Percentiles rank a stretch among this genome's conserved stretches.
Conservation (phyloP, 2,797 vertebrate species). For the Thripadectes ignobilis region DNA sequence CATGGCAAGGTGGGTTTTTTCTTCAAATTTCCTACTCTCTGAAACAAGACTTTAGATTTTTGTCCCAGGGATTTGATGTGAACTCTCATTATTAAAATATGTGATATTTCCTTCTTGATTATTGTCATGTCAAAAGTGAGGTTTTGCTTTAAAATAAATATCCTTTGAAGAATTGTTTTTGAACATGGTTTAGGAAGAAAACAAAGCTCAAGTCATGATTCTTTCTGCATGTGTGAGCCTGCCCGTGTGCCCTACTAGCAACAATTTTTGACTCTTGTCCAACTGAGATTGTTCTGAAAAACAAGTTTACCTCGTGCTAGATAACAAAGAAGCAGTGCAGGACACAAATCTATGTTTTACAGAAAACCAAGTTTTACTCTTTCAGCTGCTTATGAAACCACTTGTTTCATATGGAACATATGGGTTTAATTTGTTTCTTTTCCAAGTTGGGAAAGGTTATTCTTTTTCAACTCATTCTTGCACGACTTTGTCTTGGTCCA, state of each 20-base stretch:
- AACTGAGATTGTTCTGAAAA: background rate
- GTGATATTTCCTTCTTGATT: background rate
- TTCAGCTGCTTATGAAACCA: background rate
- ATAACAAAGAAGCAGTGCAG: background rate
- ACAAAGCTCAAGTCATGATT: background rate
- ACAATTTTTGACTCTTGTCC: background rate
- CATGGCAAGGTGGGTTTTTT: background rate
- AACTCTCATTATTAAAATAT: background rate
- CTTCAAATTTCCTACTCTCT: background rate
- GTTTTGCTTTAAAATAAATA: background rate
- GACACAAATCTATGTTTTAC: background rate
- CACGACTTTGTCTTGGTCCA: background rate
- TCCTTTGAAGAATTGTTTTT: background rate
- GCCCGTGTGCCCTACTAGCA: background rate
- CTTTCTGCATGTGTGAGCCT: background rate
- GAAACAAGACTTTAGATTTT: background rate
- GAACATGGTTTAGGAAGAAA: background rate
- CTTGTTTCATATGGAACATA: background rate
- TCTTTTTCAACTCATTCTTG: background rate
- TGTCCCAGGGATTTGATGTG: background rate
- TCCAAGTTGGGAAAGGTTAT: background rate
- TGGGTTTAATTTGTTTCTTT: slow-evolving; percentile 6
- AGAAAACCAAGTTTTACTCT: background rate
- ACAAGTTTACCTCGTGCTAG: rapidly evolving
- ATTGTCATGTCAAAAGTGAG: background rate